A percentile compares a stretch with the other conserved stretches of the same genome.
Evolutionary conservation across 2,797 vertebrate genomes (phyloP).

Genomic region (Heliangelus exortis): DNA sequence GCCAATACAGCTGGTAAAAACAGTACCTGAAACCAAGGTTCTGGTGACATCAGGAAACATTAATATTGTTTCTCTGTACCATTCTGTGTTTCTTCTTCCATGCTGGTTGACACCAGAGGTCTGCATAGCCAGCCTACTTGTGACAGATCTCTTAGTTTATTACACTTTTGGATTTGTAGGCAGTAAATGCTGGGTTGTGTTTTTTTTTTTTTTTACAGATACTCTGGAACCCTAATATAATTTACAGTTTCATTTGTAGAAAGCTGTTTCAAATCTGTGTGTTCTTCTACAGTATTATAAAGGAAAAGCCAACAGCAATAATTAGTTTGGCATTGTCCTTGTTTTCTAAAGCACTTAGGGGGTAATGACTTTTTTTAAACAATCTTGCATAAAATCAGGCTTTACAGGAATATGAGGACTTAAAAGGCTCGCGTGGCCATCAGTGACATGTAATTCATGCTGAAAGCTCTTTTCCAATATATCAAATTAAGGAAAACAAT

Average conservation of each 20-base stretch:
- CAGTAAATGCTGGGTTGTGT: constrained; percentile 19
- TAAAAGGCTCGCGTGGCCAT: neutral
- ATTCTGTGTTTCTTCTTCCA: neutral
- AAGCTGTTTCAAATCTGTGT: constrained; percentile 42
- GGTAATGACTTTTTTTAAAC: constrained; percentile 24
- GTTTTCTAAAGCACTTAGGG: constrained; percentile 47
- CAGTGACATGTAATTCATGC: constrained; percentile 8
- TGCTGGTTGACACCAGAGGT: neutral
- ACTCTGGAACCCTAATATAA: constrained; percentile 19
- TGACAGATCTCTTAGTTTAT: neutral
- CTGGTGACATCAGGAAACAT: neutral
- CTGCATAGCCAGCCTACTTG: neutral
- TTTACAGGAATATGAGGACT: constrained; percentile 1
- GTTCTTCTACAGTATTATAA: constrained; percentile 24
- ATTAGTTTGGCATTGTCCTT: constrained; percentile 60
- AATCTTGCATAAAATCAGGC: constrained; percentile 21
- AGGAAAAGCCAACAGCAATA: constrained; percentile 59
- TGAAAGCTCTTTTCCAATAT: constrained; percentile 26
- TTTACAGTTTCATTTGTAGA: constrained; percentile 36
- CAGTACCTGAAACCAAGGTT: neutral
- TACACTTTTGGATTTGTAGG: constrained; percentile 39
- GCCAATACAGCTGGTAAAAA: neutral
- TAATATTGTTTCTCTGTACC: neutral
- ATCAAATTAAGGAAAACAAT: constrained; percentile 46
- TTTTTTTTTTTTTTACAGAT: constrained; percentile 12